Percentiles rank a stretch among this genome's conserved stretches.
Evolutionary conservation across 2,888 invertebrate species (phyloP).

Genomic region (Nasonia oneida): DNA sequence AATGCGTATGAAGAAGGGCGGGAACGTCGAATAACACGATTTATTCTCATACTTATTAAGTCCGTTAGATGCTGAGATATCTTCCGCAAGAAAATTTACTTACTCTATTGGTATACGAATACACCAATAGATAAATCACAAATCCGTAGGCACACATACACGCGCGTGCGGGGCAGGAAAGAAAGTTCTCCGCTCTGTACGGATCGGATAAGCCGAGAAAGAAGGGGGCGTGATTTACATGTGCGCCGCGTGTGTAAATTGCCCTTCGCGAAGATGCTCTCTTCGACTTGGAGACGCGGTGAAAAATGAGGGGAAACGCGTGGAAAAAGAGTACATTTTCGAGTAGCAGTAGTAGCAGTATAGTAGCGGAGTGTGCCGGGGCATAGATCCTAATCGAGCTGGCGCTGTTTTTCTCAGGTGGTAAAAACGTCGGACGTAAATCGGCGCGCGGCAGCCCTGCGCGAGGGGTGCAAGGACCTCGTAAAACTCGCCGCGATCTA

Average conservation of each 20-base stretch:
- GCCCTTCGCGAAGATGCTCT: constrained; percentile 2
- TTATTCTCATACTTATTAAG: not conserved
- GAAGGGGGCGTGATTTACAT: not conserved
- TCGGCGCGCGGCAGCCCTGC: constrained; percentile 64
- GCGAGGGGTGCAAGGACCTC: constrained; percentile 55
- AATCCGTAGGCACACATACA: not conserved
- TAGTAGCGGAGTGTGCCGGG: not conserved
- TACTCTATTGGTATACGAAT: not conserved
- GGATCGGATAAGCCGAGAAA: not conserved
- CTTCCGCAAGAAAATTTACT: not conserved
- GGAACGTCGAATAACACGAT: not conserved
- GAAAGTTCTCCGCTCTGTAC: not conserved
- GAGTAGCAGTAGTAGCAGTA: not conserved
- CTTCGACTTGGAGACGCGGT: not conserved
- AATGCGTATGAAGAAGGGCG: not conserved
- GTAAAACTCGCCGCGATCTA: constrained; percentile 50
- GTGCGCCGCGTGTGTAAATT: not conserved
- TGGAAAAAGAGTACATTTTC: constrained; percentile 5
- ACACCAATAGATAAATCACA: not conserved
- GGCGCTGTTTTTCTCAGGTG: constrained; percentile 64
- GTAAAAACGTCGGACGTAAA: constrained; percentile 68
- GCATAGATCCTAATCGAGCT: constrained; percentile 67
- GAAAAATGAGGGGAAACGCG: not conserved
- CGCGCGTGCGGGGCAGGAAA: not conserved
- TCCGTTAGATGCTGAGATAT: not conserved